Conservation (phyloP, 37 sponge, comb jelly and placozoan species). For the Oscarella lobularis region DNA sequence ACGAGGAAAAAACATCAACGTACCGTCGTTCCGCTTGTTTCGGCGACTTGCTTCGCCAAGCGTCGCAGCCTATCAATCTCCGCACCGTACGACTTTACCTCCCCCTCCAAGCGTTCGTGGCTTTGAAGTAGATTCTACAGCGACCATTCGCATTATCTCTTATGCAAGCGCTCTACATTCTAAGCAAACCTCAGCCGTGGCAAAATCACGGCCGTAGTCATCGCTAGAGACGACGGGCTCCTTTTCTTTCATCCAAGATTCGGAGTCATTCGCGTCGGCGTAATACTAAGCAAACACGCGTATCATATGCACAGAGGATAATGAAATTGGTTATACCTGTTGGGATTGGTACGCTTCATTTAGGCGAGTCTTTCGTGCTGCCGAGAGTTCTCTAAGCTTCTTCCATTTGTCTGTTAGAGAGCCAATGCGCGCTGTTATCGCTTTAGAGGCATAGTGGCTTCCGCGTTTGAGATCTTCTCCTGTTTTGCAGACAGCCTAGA, state of each 20-base stretch:
- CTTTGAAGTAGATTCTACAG: constrained; percentile 61
- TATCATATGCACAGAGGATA: too few relatives aligned
- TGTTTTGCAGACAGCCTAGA: constrained; percentile 33
- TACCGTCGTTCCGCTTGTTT: neutral
- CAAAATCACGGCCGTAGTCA: constrained; percentile 71
- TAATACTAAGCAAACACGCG: too few relatives aligned
- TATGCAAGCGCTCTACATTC: neutral
- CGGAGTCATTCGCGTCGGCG: constrained; percentile 87
- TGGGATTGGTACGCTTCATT: constrained; percentile 74
- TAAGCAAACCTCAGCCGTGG: constrained; percentile 36
- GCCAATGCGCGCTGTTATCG: constrained; percentile 42
- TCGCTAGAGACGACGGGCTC: constrained; percentile 64
- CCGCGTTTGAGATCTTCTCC: constrained; percentile 51
- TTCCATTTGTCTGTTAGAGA: constrained; percentile 70
- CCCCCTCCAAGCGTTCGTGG: constrained; percentile 58
- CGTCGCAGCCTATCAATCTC: constrained; percentile 72
- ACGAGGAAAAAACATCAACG: too few relatives aligned
- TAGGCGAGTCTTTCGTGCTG: constrained; percentile 42
- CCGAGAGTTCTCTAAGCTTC: constrained; percentile 62
- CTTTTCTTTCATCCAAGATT: constrained; percentile 86
- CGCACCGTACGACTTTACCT: constrained; percentile 46
- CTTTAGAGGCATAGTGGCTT: constrained; percentile 80
- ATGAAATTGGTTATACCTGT: constrained; percentile 35
- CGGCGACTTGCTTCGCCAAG: neutral
- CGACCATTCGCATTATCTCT: neutral